Evolutionary conservation across 2,113 vertebrate species (phyloP).

Genomic region (Leptocoma aspasia): DNA sequence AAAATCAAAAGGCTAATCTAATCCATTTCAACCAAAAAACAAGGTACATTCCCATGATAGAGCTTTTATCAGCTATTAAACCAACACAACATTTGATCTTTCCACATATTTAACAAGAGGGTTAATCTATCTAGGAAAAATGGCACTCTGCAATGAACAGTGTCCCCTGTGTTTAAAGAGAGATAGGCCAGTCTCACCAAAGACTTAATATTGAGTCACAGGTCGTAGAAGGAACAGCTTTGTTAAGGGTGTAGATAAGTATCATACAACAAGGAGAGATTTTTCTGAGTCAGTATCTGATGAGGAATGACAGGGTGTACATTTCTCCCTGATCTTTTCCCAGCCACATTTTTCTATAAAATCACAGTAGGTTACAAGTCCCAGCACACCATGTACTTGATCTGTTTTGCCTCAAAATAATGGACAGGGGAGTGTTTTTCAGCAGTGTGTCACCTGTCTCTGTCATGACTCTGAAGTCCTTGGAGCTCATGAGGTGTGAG

Average conservation of each 20-base stretch:
- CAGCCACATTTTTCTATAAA: neutral
- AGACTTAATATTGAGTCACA: neutral
- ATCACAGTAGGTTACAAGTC: neutral
- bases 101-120: neutral
- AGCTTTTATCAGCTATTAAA: conserved; percentile 18
- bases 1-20: neutral
- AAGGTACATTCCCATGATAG: neutral
- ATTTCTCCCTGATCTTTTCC: neutral
- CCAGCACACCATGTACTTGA: neutral
- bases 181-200: neutral
- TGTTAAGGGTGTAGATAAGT: neutral
- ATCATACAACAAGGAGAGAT: neutral
- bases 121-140: neutral
- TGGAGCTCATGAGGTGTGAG: neutral
- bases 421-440: neutral
- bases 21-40: neutral
- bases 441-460: neutral
- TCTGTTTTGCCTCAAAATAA: neutral
- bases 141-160: neutral
- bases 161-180: neutral
- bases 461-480: neutral
- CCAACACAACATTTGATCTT: neutral
- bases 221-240: neutral
- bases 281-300: neutral
- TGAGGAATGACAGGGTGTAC: neutral